These are phyloP conservation scores for Maniola hyperantus DNA, from an alignment of 2,888 invertebrate genomes.

Conservation along the genomic window DNA sequence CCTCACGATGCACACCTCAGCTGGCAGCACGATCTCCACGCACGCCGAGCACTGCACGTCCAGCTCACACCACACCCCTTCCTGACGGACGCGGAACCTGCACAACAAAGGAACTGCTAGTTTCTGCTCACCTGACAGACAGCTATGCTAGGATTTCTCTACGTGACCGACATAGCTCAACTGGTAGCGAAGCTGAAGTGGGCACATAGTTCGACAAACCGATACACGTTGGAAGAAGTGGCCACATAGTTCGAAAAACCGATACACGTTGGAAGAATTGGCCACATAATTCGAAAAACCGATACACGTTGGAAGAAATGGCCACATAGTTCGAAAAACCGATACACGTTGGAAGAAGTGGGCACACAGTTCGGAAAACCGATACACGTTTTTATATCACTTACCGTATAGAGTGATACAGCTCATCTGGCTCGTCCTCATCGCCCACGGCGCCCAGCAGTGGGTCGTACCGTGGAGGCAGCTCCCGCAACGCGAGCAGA, in stretches of 20 bases:
- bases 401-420: conserved; percentile 50
- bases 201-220: too few species aligned
- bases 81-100: conserved; percentile 87
- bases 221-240: too few species aligned
- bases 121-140: not conserved
- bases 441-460: conserved; percentile 52
- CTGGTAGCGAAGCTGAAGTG: too few species aligned
- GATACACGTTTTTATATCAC: conserved; percentile 4
- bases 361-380: not conserved
- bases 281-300: too few species aligned
- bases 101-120: too few species aligned
- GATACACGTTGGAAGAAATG: too few species aligned
- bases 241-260: too few species aligned
- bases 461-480: conserved; percentile 81
- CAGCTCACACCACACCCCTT: conserved; percentile 93
- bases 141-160: too few species aligned
- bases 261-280: too few species aligned
- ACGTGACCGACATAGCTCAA: too few species aligned
- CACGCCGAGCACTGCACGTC: conserved; percentile 91
- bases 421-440: conserved; percentile 47
- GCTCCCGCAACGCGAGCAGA: conserved; percentile 92
- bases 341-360: too few species aligned
- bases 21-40: conserved; percentile 92
- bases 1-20: conserved; percentile 70
- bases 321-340: too few species aligned